phyloP scores from a whole-genome alignment of 2,113 vertebrate genomes.

The Rana temporaria region DNA sequence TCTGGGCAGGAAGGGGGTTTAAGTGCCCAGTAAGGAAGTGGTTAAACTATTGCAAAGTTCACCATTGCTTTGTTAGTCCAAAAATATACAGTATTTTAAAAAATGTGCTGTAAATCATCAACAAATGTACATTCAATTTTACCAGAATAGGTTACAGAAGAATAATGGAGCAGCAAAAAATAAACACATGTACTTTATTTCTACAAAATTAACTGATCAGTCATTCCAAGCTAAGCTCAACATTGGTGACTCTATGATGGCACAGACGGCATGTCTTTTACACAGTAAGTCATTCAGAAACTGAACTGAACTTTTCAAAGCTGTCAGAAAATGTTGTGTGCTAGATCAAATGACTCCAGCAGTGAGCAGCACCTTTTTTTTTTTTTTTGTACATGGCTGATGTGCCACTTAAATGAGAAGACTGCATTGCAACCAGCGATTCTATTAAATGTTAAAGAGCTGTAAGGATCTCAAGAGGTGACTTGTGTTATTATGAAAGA shows the following conservation, averaged over 20 bases:
- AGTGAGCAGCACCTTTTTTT: slow-evolving; percentile 40
- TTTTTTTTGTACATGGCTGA: slow-evolving; percentile 12
- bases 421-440: slow-evolving; percentile 23
- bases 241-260: not conserved
- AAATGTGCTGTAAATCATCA: no score
- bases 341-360: slow-evolving; percentile 49
- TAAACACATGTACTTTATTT: no score
- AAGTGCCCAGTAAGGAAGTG: no score
- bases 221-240: not conserved
- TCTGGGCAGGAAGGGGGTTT: no score
- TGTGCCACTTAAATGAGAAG: slow-evolving; percentile 30
- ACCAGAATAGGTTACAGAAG: no score
- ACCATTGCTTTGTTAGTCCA: no score
- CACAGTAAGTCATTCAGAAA: slow-evolving; percentile 21
- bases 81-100: no score
- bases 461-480: slow-evolving; percentile 26
- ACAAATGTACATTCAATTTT: no score
- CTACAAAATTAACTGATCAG: not conserved
- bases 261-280: not conserved
- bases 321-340: slow-evolving; percentile 40
- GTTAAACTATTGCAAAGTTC: no score
- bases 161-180: no score
- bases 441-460: slow-evolving; percentile 47
- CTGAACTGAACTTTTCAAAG: slow-evolving; percentile 36
- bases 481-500: slow-evolving; percentile 37